Percentiles rank a stretch among this genome's conserved stretches.
Evolutionary conservation across 2,113 vertebrate genomes (phyloP).

Genomic region (Saimiri boliviensis): DNA sequence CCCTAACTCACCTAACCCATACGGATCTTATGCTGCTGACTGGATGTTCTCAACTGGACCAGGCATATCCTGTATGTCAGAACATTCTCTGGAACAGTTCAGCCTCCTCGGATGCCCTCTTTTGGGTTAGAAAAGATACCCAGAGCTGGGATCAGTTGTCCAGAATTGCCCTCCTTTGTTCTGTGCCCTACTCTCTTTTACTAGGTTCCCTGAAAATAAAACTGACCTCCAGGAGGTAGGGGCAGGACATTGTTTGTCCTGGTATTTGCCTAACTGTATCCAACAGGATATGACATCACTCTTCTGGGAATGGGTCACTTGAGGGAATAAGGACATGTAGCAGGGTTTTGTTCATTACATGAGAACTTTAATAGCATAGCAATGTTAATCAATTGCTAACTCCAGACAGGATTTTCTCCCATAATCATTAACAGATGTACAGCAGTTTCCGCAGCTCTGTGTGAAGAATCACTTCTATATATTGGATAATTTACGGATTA

Average conservation of each 20-base stretch:
- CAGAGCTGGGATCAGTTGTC: neutral
- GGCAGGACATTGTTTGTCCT: conserved; percentile 25
- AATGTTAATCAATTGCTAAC: neutral
- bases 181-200: neutral
- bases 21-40: neutral
- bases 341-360: neutral
- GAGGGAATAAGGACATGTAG: neutral
- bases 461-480: neutral
- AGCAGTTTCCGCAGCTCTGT: neutral
- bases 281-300: conserved; percentile 42
- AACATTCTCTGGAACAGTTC: neutral
- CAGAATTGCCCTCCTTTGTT: neutral
- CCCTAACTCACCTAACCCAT: neutral
- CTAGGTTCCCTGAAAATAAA: conserved; percentile 33
- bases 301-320: conserved; percentile 13
- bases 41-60: neutral
- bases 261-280: neutral
- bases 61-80: neutral
- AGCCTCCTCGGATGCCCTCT: neutral
- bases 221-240: conserved; percentile 10
- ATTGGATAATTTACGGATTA: neutral
- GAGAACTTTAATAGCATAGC: neutral
- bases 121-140: neutral
- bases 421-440: neutral
- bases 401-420: neutral